phyloP scores from a whole-genome alignment of 2,113 vertebrate genomes.

The Neolamprologus falcicula region DNA sequence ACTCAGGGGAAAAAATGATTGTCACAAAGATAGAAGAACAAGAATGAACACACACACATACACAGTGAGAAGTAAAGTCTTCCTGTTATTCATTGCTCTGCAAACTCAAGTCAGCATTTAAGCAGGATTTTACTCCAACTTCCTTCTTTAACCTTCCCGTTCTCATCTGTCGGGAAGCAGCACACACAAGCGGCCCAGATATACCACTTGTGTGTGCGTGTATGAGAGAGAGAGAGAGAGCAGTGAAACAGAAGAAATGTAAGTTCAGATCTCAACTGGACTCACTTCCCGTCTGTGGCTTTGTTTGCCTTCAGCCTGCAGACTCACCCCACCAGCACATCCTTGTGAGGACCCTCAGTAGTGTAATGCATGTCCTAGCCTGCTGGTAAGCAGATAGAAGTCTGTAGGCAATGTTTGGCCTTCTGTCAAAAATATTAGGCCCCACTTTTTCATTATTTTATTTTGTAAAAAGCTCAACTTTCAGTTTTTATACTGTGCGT shows the following conservation, averaged over 20 bases:
- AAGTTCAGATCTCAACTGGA: slow-evolving; percentile 66
- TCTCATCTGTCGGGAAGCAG: background rate
- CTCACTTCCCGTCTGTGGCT: slow-evolving; percentile 62
- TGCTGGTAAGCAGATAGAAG: background rate
- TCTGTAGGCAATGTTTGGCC: background rate
- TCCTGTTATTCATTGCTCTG: slow-evolving; percentile 73
- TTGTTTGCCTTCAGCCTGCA: slow-evolving; percentile 39
- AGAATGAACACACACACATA: background rate
- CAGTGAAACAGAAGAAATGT: slow-evolving; percentile 42
- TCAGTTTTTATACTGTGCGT: background rate
- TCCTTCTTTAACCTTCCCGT: slow-evolving; percentile 53
- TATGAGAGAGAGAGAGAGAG: background rate
- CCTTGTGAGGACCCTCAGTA: background rate
- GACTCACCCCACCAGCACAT: background rate
- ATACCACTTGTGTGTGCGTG: background rate
- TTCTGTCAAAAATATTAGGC: background rate
- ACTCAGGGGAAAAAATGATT: background rate
- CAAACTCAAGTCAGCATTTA: slow-evolving; percentile 70
- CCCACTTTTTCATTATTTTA: background rate
- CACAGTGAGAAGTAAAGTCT: slow-evolving; percentile 52
- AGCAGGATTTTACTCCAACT: slow-evolving; percentile 60
- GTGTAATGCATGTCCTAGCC: background rate
- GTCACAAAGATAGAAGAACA: background rate
- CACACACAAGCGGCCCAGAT: background rate
- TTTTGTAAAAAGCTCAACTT: background rate